These are phyloP conservation scores for Patella caerulea DNA, from an alignment of 2,888 invertebrate genomes.

Conservation along the genomic window DNA sequence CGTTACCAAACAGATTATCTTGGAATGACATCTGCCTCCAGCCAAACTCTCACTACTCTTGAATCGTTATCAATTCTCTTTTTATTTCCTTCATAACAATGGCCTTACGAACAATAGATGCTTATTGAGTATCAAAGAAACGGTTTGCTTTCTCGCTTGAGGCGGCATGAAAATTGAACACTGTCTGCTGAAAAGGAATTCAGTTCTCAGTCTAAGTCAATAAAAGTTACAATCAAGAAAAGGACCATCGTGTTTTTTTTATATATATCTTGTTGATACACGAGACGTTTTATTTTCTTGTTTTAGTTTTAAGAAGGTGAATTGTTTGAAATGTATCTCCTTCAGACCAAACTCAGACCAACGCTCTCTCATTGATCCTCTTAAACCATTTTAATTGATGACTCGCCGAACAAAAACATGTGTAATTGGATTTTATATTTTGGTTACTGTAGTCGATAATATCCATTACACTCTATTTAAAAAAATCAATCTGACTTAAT, in stretches of 20 bases:
- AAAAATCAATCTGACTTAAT: neutral
- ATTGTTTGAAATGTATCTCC: too few relatives aligned
- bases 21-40: slow-evolving; percentile 2
- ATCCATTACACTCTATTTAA: neutral
- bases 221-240: neutral
- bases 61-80: neutral
- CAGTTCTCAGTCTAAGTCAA: slow-evolving; percentile 2
- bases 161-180: slow-evolving; percentile 2
- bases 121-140: slow-evolving; percentile 11
- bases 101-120: neutral
- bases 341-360: too few relatives aligned
- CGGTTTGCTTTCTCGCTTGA: slow-evolving; percentile 7
- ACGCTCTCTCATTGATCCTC: neutral
- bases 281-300: too few relatives aligned
- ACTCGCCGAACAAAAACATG: neutral
- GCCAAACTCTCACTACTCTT: neutral
- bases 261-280: neutral
- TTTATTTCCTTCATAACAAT: slow-evolving; percentile 3
- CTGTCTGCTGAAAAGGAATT: neutral
- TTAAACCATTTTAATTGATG: neutral
- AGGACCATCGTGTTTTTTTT: neutral
- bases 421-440: slow-evolving; percentile 6
- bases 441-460: neutral
- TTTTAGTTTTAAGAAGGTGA: too few relatives aligned
- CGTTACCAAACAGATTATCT: slow-evolving; percentile 9